Conservation (phyloP, 2,113 vertebrate genomes). For the Eclectus roratus region DNA sequence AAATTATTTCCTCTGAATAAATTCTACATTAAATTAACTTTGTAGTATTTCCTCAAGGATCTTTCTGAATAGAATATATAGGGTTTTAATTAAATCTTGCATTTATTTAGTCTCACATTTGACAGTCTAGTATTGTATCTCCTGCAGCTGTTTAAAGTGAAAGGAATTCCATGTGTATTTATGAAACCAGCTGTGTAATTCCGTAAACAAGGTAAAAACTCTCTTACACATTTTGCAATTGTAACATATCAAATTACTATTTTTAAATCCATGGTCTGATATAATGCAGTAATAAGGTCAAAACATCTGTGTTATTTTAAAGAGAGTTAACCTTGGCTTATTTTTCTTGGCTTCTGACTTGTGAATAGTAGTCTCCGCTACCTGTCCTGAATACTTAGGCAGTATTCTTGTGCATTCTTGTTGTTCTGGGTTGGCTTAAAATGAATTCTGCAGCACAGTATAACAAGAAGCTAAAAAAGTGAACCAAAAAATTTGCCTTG, state of each 20-base stretch:
- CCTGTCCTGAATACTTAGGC: not conserved
- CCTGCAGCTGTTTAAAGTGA: not conserved
- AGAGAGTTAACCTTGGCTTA: not conserved
- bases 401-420: not conserved
- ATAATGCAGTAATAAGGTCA: not conserved
- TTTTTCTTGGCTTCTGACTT: not conserved
- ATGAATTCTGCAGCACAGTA: not conserved
- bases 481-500: not conserved
- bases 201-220: not conserved
- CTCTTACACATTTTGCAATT: not conserved
- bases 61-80: not conserved
- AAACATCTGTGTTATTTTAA: not conserved
- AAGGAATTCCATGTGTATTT: not conserved
- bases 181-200: not conserved
- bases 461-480: not conserved
- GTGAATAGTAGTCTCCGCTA: not conserved
- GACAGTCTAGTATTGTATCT: not conserved
- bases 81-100: not conserved
- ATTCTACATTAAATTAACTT: not conserved
- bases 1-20: not conserved
- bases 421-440: not conserved
- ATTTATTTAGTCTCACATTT: not conserved
- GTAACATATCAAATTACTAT: not conserved
- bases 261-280: not conserved
- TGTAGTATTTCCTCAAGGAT: not conserved